These are phyloP conservation scores for Microcebus jonahi DNA, from an alignment of 2,113 vertebrate species.

Conservation along the genomic window DNA sequence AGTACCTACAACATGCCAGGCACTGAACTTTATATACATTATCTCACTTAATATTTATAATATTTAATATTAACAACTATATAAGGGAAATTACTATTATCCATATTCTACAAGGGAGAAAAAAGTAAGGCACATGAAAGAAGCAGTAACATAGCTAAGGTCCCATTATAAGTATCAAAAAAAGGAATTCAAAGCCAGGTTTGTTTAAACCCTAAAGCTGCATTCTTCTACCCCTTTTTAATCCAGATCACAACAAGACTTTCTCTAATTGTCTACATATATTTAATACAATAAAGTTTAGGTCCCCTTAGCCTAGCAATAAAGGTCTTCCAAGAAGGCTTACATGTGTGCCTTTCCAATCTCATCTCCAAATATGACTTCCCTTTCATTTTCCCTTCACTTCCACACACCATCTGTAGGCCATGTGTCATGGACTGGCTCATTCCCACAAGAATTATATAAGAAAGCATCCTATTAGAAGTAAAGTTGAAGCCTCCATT, in stretches of 20 bases:
- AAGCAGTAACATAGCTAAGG: not conserved
- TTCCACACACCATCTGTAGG: not conserved
- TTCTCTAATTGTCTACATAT: not conserved
- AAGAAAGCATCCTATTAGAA: conserved; percentile 41
- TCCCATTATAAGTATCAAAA: not conserved
- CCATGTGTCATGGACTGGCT: not conserved
- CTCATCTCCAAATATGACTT: conserved; percentile 43
- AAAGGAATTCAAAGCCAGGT: conserved; percentile 25
- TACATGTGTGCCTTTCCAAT: conserved; percentile 34
- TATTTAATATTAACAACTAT: conserved; percentile 42
- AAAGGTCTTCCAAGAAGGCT: not conserved
- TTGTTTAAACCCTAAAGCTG: conserved; percentile 30
- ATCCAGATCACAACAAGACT: not conserved
- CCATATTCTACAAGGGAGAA: conserved; percentile 26
- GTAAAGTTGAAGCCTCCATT: conserved; percentile 9
- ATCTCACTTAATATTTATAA: conserved; percentile 25
- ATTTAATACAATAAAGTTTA: conserved; percentile 6
- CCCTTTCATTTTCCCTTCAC: conserved; percentile 35
- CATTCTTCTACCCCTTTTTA: not conserved
- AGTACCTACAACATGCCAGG: not conserved
- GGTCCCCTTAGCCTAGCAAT: not conserved
- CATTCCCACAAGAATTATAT: not conserved
- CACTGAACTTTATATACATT: conserved; percentile 13
- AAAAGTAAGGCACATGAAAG: conserved; percentile 25
- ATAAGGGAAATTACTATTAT: conserved; percentile 4